These are phyloP conservation scores for Fopius arisanus DNA, from an alignment of 1,140 invertebrate genomes.

Conservation along the genomic window DNA sequence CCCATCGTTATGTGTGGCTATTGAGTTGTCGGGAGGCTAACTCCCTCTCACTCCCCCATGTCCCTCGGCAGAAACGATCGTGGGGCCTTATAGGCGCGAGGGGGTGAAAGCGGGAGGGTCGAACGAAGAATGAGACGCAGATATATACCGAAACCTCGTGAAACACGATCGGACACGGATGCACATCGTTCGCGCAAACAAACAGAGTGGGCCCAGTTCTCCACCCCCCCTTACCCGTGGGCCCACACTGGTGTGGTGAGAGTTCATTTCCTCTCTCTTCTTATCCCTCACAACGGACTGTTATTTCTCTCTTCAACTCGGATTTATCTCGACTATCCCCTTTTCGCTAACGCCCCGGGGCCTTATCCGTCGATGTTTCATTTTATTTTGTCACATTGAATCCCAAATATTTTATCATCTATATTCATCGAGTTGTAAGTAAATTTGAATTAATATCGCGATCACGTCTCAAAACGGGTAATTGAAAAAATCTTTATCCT, in stretches of 20 bases:
- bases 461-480: conserved; percentile 5
- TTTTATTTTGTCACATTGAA: neutral
- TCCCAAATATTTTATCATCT: neutral
- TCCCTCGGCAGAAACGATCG: neutral
- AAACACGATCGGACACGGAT: conserved; percentile 43
- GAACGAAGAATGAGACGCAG: conserved; percentile 13
- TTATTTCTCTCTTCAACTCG: neutral
- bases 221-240: neutral
- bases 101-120: neutral
- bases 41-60: neutral
- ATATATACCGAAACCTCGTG: conserved; percentile 41
- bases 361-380: neutral
- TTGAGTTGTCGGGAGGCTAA: conserved; percentile 41
- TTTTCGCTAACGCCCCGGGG: neutral
- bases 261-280: neutral
- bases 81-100: neutral
- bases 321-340: neutral
- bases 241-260: neutral
- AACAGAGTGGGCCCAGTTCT: conserved; percentile 39
- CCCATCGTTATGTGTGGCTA: conserved; percentile 42
- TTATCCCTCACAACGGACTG: neutral
- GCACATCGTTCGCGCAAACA: conserved; percentile 50
- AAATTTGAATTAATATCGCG: conserved; percentile 5
- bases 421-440: neutral
- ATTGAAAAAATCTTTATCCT: neutral